Evolutionary conservation across 2,888 invertebrate genomes (phyloP), one percentile per base, ranked within the genome.

Genomic region (Palloptera scutellata): DNA sequence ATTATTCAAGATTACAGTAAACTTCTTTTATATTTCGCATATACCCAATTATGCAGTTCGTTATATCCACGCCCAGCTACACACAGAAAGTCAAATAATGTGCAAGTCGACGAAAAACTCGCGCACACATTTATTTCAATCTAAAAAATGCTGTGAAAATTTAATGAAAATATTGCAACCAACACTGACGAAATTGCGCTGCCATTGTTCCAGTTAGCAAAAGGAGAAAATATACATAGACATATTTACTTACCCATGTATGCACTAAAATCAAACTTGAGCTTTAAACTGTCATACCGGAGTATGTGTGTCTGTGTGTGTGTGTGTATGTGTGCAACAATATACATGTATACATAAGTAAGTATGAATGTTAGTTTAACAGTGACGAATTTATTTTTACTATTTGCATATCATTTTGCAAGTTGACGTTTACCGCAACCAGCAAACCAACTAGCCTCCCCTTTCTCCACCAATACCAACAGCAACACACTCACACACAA

Each of bases 381-480:
- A 55, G 75, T 79, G 78, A 81, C 77, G 78, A 77, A 77, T 80
- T 78, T 78, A 78, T 77, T 73, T 75, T 6, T 30, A 30, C 70
- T 81, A 79, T 81, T 81, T 81, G 79, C 81, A 81, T 81, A 81
- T 81, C 76, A 81, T 81, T 81, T 79, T 76, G 75, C 77, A 75
- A 75, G 76, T 77, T 77, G 78, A 79, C 75, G 77, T 77, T 74
- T 67, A 73, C 73, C 75, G 69, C 77, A 76, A 68, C 66, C 72
- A 68, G 43, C 70, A 54, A 66, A 13, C 61, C 42, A 61, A 52
- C 61, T 48, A 40, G 15, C 20, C 12, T 19, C 55, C 11, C 6
- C 17, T 43, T 55, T 3, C 17, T 15, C 41, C 54, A 45, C 62
- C 41, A 13, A 4, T 30, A 2, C 30, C 30, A 30, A 30, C n/a